Percentiles rank a stretch among this genome's conserved stretches.
Evolutionary conservation across 2,797 vertebrate genomes (phyloP).

Genomic region (Brotula barbata): DNA sequence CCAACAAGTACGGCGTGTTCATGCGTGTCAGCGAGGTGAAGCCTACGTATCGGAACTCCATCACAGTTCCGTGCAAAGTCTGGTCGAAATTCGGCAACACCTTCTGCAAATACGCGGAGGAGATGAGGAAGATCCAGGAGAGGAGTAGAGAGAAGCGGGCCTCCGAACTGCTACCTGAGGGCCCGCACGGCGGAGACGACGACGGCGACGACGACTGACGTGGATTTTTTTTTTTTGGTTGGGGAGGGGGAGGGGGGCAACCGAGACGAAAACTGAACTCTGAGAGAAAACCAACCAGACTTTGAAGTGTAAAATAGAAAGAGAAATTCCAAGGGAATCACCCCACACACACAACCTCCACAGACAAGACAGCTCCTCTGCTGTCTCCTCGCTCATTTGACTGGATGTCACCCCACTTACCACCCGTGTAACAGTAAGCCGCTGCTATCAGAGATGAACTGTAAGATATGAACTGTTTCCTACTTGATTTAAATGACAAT

Average conservation of each 20-base stretch:
- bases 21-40: conserved; percentile 99
- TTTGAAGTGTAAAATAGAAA: conserved; percentile 76
- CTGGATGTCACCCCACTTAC: conserved; percentile 97
- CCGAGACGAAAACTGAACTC: conserved; percentile 61
- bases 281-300: conserved; percentile 58
- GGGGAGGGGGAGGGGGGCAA: conserved; percentile 39
- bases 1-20: conserved; percentile 98
- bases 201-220: conserved; percentile 86
- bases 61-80: conserved; percentile 97
- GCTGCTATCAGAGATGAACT: conserved; percentile 94
- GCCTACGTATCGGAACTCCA: conserved; percentile 98
- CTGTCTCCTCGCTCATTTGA: conserved; percentile 89
- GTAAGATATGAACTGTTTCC: conserved; percentile 99
- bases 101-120: conserved; percentile 97
- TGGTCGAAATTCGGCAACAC: conserved; percentile 98
- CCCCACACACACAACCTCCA: conserved; percentile 87
- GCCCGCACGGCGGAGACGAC: conserved; percentile 82
- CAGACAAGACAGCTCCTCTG: conserved; percentile 88
- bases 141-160: conserved; percentile 93
- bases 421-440: conserved; percentile 98
- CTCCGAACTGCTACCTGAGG: conserved; percentile 86
- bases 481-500: conserved; percentile 97
- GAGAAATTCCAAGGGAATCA: conserved; percentile 86
- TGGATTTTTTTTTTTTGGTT: too few species aligned
- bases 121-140: conserved; percentile 99